These are phyloP conservation scores for Toxotes lorentzi DNA, from an alignment of 2,797 vertebrate genomes.

Conservation along the genomic window DNA sequence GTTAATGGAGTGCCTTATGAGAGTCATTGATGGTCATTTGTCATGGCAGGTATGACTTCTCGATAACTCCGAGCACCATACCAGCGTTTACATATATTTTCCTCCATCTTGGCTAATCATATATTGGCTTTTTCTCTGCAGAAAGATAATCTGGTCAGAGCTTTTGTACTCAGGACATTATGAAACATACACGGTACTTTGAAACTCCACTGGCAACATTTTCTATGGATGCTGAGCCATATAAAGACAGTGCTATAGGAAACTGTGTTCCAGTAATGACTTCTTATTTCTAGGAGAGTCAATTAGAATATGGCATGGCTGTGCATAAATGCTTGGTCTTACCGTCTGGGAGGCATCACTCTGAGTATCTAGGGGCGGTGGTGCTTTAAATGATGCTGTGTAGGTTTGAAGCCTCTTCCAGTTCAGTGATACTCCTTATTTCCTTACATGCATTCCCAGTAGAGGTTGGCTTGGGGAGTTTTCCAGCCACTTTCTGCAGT, in stretches of 20 bases:
- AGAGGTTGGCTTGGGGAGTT: conserved; percentile 4
- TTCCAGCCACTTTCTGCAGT: conserved; percentile 4
- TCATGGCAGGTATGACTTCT: neutral
- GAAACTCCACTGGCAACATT: neutral
- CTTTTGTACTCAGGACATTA: neutral
- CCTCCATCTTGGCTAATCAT: neutral
- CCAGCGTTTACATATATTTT: neutral
- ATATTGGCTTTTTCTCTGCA: conserved; percentile 6
- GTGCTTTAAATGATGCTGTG: conserved; percentile 9
- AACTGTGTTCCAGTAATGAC: neutral
- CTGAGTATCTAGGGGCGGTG: neutral
- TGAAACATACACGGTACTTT: conserved; percentile 1
- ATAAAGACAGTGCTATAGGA: neutral
- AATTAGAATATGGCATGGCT: conserved; percentile 9
- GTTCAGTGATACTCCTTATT: conserved; percentile 13
- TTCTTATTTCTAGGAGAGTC: conserved; percentile 25
- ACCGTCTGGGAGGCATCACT: conserved; percentile 20
- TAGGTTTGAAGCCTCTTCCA: neutral
- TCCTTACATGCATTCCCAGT: neutral
- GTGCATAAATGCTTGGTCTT: conserved; percentile 30
- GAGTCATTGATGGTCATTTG: neutral
- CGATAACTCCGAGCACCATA: neutral
- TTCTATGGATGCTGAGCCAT: neutral
- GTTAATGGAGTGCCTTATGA: neutral
- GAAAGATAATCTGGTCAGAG: neutral